phyloP scores from a whole-genome alignment of 2,888 invertebrate species.

The Drosophila hamatofila region DNA sequence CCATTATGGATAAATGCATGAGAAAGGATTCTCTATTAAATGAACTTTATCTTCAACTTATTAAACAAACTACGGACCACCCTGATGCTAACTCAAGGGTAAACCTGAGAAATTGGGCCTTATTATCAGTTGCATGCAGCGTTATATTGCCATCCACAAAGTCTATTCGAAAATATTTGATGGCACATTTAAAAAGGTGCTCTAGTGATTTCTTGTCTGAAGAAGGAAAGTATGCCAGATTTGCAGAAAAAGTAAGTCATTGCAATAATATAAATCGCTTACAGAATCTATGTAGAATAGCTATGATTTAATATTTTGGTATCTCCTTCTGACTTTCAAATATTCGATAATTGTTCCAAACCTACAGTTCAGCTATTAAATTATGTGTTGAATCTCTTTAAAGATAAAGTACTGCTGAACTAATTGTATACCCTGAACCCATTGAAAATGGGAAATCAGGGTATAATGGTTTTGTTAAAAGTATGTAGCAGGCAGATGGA shows the following conservation, averaged over 20 bases:
- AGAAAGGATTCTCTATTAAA: constrained; percentile 94
- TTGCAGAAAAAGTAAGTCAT: constrained; percentile 91
- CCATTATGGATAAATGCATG: constrained; percentile 95
- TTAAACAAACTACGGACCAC: constrained; percentile 97
- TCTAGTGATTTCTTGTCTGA: constrained; percentile 95
- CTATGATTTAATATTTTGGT: too few species aligned
- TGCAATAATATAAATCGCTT: too few species aligned
- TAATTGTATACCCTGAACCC: too few species aligned
- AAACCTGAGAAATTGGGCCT: constrained; percentile 96
- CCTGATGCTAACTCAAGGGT: constrained; percentile 95
- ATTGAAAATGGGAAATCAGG: too few species aligned
- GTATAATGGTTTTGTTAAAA: too few species aligned
- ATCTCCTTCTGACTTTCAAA: too few species aligned
- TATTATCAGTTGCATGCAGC: constrained; percentile 92
- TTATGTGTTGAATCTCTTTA: too few species aligned
- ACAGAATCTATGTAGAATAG: too few species aligned
- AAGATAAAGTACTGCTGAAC: too few species aligned
- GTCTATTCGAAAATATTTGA: constrained; percentile 93
- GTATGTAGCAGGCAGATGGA: too few species aligned
- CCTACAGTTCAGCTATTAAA: too few species aligned
- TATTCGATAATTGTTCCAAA: too few species aligned
- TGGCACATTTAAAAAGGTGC: constrained; percentile 95
- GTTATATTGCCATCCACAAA: constrained; percentile 95
- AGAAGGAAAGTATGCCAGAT: constrained; percentile 96
- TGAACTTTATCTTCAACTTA: constrained; percentile 95